Percentiles rank a stretch among this genome's conserved stretches.
phyloP scores from a whole-genome alignment of 2,113 vertebrate species.

The Phylloscopus trochilus region DNA sequence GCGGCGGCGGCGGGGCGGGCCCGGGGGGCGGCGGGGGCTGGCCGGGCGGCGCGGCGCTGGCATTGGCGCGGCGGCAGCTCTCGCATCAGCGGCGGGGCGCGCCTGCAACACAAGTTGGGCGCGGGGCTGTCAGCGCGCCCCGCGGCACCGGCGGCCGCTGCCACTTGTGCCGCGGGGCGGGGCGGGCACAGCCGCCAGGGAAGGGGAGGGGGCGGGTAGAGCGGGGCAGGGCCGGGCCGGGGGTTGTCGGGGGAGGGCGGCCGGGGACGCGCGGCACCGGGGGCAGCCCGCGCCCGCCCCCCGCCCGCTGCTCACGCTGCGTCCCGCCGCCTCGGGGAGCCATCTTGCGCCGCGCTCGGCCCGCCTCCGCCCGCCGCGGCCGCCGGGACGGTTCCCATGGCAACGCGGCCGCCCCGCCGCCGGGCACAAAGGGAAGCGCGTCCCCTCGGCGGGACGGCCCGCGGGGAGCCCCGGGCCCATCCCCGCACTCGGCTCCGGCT shows the following conservation, averaged over 20 bases:
- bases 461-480: background rate
- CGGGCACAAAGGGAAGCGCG: slow-evolving; percentile 29
- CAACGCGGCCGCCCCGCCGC: slow-evolving; percentile 55
- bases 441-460: background rate
- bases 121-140: too few relatives aligned
- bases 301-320: background rate
- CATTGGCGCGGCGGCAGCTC: too few relatives aligned
- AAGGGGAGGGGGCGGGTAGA: too few relatives aligned
- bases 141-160: too few relatives aligned
- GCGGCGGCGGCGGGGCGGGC: background rate
- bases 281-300: background rate
- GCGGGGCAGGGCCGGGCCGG: too few relatives aligned
- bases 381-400: slow-evolving; percentile 66
- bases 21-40: too few relatives aligned
- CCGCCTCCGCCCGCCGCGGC: slow-evolving; percentile 23
- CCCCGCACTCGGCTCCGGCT: background rate
- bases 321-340: slow-evolving; percentile 71
- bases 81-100: too few relatives aligned
- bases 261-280: background rate
- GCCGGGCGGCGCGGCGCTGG: too few relatives aligned
- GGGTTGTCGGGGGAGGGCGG: too few relatives aligned
- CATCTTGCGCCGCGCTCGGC: slow-evolving; percentile 53
- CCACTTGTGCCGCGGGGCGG: too few relatives aligned
- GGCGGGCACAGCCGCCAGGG: too few relatives aligned
- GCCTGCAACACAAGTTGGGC: too few relatives aligned